These are phyloP conservation scores for Telmatochromis sp. DNA, from an alignment of 2,113 vertebrate genomes.

Conservation along the genomic window DNA sequence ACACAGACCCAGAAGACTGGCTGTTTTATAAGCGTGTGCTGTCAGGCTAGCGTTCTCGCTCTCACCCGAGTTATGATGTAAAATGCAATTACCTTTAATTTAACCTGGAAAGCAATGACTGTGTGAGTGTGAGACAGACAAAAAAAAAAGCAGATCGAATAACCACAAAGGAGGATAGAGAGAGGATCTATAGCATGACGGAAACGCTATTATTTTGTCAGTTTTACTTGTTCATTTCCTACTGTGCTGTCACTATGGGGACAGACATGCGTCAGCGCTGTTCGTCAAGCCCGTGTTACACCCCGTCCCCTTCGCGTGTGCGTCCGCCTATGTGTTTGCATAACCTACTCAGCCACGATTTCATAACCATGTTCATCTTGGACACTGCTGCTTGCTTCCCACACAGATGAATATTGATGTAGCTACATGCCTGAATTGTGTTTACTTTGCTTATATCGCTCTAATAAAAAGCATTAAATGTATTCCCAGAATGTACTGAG, in stretches of 20 bases:
- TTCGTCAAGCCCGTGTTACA: not conserved
- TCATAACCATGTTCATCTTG: slow-evolving; percentile 35
- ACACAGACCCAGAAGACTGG: not conserved
- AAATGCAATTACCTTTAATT: not conserved
- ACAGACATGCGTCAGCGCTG: slow-evolving; percentile 4
- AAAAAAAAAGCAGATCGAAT: not conserved
- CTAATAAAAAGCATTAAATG: not conserved
- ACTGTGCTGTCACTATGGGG: not conserved
- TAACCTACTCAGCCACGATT: slow-evolving; percentile 47
- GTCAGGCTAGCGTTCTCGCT: not conserved
- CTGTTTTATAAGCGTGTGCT: not conserved
- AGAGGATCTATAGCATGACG: not conserved
- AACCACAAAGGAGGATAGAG: not conserved
- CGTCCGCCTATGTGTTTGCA: slow-evolving; percentile 34
- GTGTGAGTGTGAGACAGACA: not conserved
- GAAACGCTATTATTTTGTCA: not conserved
- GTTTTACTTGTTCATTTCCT: not conserved
- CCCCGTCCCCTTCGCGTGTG: not conserved
- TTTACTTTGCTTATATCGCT: not conserved
- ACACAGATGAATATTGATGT: slow-evolving; percentile 43
- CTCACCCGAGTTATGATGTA: not conserved
- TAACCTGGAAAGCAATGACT: not conserved
- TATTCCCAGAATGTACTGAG: not conserved
- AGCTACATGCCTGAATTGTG: not conserved
- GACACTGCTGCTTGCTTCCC: slow-evolving; percentile 41